These are phyloP conservation scores for Garra rufa DNA, from an alignment of 2,113 vertebrate genomes.

Conservation along the genomic window DNA sequence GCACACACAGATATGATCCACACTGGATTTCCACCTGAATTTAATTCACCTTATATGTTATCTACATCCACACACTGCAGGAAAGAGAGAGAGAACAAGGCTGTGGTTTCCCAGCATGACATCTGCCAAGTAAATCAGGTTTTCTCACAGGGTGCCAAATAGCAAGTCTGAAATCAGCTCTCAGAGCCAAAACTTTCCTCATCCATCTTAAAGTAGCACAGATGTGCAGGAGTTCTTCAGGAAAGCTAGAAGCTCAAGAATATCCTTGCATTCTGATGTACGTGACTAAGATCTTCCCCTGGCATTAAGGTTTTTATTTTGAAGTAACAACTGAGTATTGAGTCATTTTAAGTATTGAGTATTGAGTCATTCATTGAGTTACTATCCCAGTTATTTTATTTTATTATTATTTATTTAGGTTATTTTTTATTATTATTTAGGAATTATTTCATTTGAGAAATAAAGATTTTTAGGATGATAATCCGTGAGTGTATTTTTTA, in stretches of 20 bases:
- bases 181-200: background rate
- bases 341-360: too few species aligned
- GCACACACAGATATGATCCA: background rate
- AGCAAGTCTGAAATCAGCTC: conserved; percentile 16
- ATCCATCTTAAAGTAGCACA: conserved; percentile 1
- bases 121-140: conserved; percentile 48
- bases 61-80: conserved; percentile 7
- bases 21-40: background rate
- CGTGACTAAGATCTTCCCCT: background rate
- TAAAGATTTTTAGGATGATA: background rate
- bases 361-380: background rate
- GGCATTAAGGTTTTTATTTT: background rate
- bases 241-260: background rate
- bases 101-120: conserved; percentile 51
- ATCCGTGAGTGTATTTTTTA: background rate
- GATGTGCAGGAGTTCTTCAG: background rate
- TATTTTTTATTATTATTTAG: background rate
- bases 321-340: too few species aligned
- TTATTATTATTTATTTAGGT: background rate
- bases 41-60: background rate
- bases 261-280: background rate
- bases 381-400: background rate
- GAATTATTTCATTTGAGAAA: background rate
- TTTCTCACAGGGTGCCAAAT: conserved; percentile 26
- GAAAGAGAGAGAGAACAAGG: conserved; percentile 63